Base-by-base conservation (phyloP, 2,113 vertebrate species). In the Sarotherodon lohbergeri region DNA sequence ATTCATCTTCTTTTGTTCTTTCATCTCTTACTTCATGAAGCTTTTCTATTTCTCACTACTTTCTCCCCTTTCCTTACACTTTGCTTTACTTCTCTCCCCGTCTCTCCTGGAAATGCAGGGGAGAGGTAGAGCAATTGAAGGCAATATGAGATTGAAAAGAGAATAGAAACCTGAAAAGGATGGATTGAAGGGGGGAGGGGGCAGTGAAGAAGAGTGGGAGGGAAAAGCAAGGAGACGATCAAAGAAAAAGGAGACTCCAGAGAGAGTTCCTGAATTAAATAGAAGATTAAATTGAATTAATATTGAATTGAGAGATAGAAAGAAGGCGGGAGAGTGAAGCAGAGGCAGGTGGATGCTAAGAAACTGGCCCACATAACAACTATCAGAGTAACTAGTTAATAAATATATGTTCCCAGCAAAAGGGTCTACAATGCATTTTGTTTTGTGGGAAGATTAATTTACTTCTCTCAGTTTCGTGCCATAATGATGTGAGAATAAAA, bases 241-340 rank as follows among this genome's bases (percentile, higher is more conserved):
- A 93, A 93, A 94, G 91, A 79, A 93, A 78, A 90, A 92, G 83
- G 82, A 91, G 87, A 92, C 89, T 92, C 93, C 63, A 81, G 86
- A 93, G 94, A 92, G 88, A 90, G 71, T 91, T 90, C 86, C 86
- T 92, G 89, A 93, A 94, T 94, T 94, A 94, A 93, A 94, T 90
- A 87, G 91, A 83, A 91, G 90, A 93, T 95, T 94, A 92, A 94
- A 95, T 92, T n/a, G 11, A 94, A 94, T 95, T 94, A 93, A 92
- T 89, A 92, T 94, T 91, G 88, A 95, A 95, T 87, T 83, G 57
- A 79, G 86, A 88, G 88, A 85, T 41, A 54, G 86, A 82, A 32
- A 79, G 19, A 61, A 52, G 24, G 46, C 11, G 6, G 68, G 34
- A 63, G 54, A 46, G 43, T 52, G 43, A 27, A 52, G 82, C 24